Percentiles rank a stretch among this genome's conserved stretches.
Conservation (phyloP, 2,113 vertebrate genomes). For the Scolopax mira region DNA sequence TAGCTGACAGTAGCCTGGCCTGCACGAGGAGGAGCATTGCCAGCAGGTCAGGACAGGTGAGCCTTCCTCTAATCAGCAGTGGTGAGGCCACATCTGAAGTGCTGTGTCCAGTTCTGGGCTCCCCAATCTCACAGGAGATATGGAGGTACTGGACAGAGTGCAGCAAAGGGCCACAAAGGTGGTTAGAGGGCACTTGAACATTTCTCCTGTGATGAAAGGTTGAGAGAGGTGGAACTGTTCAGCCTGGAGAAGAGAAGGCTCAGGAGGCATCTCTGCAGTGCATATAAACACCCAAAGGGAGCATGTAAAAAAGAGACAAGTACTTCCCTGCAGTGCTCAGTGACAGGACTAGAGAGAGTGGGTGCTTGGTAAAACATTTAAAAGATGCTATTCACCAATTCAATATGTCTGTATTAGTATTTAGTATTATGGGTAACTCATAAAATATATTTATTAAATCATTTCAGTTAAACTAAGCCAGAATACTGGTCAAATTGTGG, state of each 20-base stretch:
- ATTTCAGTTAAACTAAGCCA: not conserved
- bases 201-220: not conserved
- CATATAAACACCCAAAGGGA: not conserved
- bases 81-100: not conserved
- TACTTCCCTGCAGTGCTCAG: not conserved
- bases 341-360: not conserved
- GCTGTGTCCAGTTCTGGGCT: not conserved
- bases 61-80: not conserved
- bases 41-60: not conserved
- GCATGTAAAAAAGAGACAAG: not conserved
- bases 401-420: not conserved
- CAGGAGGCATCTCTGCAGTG: not conserved
- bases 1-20: not conserved
- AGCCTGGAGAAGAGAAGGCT: not conserved
- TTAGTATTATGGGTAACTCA: not conserved
- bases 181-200: not conserved
- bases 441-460: not conserved
- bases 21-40: not conserved
- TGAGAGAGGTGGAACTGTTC: not conserved
- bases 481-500: not conserved
- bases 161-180: accelerated
- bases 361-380: not conserved
- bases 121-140: not conserved
- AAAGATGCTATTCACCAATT: not conserved
- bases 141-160: not conserved